Evolutionary conservation across 2,113 vertebrate species (phyloP).

Genomic region (Pandion haliaetus): DNA sequence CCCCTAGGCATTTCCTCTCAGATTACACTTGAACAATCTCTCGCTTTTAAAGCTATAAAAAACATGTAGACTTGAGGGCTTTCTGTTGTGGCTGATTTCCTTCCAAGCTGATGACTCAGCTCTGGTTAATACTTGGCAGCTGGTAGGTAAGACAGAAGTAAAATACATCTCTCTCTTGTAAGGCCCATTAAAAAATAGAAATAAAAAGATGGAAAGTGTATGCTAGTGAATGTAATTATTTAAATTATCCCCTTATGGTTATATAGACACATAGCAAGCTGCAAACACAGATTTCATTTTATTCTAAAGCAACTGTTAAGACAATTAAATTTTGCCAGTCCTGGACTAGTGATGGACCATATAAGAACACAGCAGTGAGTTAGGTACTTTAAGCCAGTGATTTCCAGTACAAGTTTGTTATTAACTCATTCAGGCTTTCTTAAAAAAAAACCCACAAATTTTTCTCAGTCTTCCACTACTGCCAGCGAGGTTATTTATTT

Average conservation of each 20-base stretch:
- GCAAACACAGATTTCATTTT: neutral
- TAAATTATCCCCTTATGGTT: neutral
- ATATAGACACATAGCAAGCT: neutral
- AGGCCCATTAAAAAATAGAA: neutral
- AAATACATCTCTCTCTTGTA: neutral
- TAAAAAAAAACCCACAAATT: neutral
- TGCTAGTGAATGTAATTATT: neutral
- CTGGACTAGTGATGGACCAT: neutral
- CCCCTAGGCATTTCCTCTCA: neutral
- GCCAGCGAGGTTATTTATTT: neutral
- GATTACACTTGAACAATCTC: neutral
- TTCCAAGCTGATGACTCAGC: conserved; percentile 6
- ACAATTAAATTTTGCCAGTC: neutral
- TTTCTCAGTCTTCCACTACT: neutral
- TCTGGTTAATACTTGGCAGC: neutral
- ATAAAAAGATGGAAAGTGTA: neutral
- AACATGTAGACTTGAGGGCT: neutral
- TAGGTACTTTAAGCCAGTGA: neutral
- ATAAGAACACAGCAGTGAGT: neutral
- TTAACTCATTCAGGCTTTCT: neutral
- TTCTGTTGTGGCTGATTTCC: neutral
- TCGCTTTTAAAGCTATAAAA: neutral
- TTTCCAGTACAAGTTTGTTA: neutral
- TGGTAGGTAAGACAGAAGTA: neutral
- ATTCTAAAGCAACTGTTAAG: neutral